phyloP scores from a whole-genome alignment of 2,888 invertebrate species.

The Eremobia ochroleuca region DNA sequence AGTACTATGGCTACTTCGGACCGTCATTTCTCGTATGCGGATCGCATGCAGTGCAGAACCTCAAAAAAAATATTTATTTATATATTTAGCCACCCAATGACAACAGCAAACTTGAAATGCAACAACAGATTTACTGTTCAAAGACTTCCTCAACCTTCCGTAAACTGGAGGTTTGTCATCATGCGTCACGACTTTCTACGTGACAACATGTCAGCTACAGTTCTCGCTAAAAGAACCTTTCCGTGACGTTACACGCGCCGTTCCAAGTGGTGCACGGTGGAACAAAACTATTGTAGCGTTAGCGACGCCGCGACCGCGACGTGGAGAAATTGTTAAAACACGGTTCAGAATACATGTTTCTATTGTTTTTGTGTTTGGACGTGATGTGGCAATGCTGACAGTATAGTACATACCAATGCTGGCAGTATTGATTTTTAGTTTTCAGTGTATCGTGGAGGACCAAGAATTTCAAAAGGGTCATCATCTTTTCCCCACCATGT shows the following conservation, averaged over 20 bases:
- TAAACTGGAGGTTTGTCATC: constrained; percentile 9
- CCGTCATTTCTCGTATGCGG: no score
- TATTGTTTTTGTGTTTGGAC: background rate
- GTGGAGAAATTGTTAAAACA: constrained; percentile 46
- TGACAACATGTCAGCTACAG: constrained; percentile 66
- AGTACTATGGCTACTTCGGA: background rate
- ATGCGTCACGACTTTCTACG: constrained; percentile 41
- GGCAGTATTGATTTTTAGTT: background rate
- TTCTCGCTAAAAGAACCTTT: constrained; percentile 63
- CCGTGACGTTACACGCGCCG: constrained; percentile 54
- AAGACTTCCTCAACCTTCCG: background rate
- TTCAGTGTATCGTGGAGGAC: background rate
- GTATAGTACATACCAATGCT: background rate
- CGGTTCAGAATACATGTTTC: constrained; percentile 14
- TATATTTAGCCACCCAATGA: background rate
- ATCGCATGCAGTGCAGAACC: no score
- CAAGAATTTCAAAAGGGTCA: background rate
- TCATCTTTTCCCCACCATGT: background rate
- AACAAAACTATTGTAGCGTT: constrained; percentile 34
- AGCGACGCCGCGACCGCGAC: constrained; percentile 9
- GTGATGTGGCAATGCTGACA: background rate
- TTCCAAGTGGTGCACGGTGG: constrained; percentile 38
- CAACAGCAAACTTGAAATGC: background rate
- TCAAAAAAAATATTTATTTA: no score
- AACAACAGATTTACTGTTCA: background rate